Evolutionary conservation across 2,888 invertebrate genomes (phyloP), one percentile per base, ranked within the genome.

Genomic region (Anoplius nigerrimus): DNA sequence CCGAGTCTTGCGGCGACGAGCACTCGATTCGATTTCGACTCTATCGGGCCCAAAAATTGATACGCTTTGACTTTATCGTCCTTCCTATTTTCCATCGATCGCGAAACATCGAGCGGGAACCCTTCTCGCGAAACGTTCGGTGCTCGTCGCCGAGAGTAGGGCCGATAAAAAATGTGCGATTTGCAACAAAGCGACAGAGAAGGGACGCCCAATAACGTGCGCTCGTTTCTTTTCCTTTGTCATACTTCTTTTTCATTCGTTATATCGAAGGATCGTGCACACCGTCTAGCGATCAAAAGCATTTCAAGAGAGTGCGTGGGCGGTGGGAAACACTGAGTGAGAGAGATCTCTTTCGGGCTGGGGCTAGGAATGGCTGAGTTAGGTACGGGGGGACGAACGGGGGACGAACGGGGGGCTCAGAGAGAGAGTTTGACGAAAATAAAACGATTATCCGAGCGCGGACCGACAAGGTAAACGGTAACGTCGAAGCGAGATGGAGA

Each of bases 161-260:
- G 57, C 8, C 43, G 61, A 71, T 63, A 64, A 60, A 76, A 52
- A 76, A 62, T 80, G 79, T 82, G 85, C 84, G 78, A 79, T 81
- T 82, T 79, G 84, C 83, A 81, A 81, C 75, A 84, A 88, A 88
- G 88, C 88, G 84, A 87, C 84, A 88, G 84, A 88, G 86, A 88
- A 87, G 87, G 87, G 87, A 88, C 88, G 87, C 88, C 87, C 86
- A 88, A 84, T 87, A 82, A 88, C 88, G 87, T 88, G 87, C 87
- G 84, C 84, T 79, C 72, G 80, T 82, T 81, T 82, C 34, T 6
- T 34, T 5, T 34, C 34, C 34, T 34, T 34, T 6, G 11, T 34
- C 34, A 6, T 13, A 5, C 34, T 2, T 2, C 34, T 34, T 6
- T 34, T 4, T 34, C 34, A 11, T 6, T 34, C 34, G 34, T 34